Base-by-base conservation (phyloP, 2,888 invertebrate species). In the Ochropleura leucogaster region DNA sequence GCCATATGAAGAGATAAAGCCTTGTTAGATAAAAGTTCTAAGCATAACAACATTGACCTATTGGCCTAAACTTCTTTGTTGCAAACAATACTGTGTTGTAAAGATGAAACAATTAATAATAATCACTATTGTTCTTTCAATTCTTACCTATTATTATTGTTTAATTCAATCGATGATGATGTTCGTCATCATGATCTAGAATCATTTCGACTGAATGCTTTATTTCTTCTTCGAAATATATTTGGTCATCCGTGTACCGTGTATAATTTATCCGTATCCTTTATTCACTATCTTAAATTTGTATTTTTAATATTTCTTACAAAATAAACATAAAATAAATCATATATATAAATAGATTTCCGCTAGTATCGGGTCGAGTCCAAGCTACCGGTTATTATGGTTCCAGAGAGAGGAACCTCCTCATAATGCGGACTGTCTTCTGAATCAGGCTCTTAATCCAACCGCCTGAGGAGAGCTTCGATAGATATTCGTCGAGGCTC, bases 81-180 rank as follows among this genome's bases (percentile, higher is more conserved):
- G n/a, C 9, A 30, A 79, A 80, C 80, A 80, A 79, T 68, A 71
- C 53, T 16, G 68, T 67, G 44, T 68, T 79, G 57, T 75, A 10
- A 1, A 49, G 40, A 55, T 74, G 20, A 46, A 59, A 63, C 30
- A 42, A 70, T 75, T 53, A 40, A 51, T 51, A 42, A 70, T 75
- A 59, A 55, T 64, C 53, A 44, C 40, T 51, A 57, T 79, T 62
- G 79, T 79, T 80, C 76, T 30, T 75, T 10, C 3, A n/a, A 63
- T 47, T 53, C 57, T 46, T n/a, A 57, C 9, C 49, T 14, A 70
- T 44, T 20, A 7, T 47, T 18, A 59, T 40, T 40, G 8, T 59
- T 60, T 5, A 46, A 66, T 64, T 47, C 14, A 47, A 73, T 68
- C 53, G 42, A 18, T 51, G 53, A 3, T 55, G 9, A n/a, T 53